phyloP scores from a whole-genome alignment of 30 jellyfish, hydroid and myxozoan species.

The Turritopsis rubra region DNA sequence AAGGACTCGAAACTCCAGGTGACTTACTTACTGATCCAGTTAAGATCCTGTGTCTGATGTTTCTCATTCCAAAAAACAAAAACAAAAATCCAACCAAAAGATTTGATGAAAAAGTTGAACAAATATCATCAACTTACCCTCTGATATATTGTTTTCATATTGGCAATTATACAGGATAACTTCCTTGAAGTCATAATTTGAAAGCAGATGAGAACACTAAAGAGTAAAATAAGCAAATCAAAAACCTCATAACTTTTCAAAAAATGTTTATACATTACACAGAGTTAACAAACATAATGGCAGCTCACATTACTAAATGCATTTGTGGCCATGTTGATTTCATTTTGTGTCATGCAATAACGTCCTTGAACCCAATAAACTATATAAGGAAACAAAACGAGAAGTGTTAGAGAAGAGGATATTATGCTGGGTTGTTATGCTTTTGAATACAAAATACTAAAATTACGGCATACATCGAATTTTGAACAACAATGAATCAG shows the following conservation, averaged over 20 bases:
- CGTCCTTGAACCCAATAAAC: constrained; percentile 76
- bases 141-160: constrained; percentile 12
- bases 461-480: constrained; percentile 51
- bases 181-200: not conserved
- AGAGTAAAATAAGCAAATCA: not conserved
- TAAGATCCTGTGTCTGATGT: no score
- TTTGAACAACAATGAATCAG: constrained; percentile 34
- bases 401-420: not conserved
- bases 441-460: not conserved
- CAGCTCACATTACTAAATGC: constrained; percentile 57
- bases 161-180: constrained; percentile 15
- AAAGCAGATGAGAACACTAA: not conserved
- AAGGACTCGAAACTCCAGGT: no score
- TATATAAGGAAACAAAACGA: not conserved
- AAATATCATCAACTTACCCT: not conserved
- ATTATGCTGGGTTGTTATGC: no score
- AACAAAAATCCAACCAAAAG: no score
- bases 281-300: not conserved
- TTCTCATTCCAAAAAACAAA: no score
- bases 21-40: no score
- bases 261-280: no score
- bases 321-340: constrained; percentile 47
- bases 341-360: constrained; percentile 62
- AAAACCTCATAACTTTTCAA: no score
- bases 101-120: not conserved